These are phyloP conservation scores for Colletes collaris DNA, from an alignment of 2,888 invertebrate species.

Conservation along the genomic window DNA sequence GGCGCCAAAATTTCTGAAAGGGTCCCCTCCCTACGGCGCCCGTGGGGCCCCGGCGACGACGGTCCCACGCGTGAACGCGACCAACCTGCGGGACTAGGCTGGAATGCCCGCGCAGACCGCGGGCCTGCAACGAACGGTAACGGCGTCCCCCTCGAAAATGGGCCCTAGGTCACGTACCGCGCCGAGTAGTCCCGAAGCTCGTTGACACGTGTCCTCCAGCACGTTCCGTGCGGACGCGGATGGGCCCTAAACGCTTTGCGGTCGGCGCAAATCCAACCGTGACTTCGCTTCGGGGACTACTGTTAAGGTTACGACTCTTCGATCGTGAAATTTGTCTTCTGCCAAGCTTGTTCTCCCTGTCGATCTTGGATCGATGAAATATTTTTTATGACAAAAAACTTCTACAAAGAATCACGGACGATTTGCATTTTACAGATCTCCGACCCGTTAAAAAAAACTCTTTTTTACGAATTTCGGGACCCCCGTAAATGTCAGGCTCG, in stretches of 20 bases:
- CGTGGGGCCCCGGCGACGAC: slow-evolving; percentile 31
- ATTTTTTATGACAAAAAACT: no score
- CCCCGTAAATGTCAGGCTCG: no score
- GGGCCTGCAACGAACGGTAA: slow-evolving; percentile 19
- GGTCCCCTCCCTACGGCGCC: slow-evolving; percentile 22
- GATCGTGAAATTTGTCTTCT: no score
- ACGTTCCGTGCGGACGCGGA: slow-evolving; percentile 30
- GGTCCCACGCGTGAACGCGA: slow-evolving; percentile 60
- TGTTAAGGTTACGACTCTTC: no score
- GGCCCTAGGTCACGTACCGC: slow-evolving; percentile 63
- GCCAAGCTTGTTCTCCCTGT: no score
- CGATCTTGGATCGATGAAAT: no score
- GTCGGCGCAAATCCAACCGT: no score
- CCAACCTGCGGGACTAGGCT: slow-evolving; percentile 39
- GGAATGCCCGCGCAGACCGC: slow-evolving; percentile 51
- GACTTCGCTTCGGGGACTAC: no score
- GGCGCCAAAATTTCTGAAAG: slow-evolving; percentile 69
- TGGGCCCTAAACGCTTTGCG: neutral
- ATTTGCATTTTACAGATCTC: no score
- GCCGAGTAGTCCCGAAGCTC: slow-evolving; percentile 20
- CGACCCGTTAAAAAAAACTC: no score
- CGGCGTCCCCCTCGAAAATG: slow-evolving; percentile 23
- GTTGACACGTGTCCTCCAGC: slow-evolving; percentile 44
- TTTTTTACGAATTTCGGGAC: no score
- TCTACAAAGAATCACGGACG: no score